These are phyloP conservation scores for Cossypha niveicapilla DNA, from an alignment of 2,797 vertebrate genomes.

Conservation along the genomic window DNA sequence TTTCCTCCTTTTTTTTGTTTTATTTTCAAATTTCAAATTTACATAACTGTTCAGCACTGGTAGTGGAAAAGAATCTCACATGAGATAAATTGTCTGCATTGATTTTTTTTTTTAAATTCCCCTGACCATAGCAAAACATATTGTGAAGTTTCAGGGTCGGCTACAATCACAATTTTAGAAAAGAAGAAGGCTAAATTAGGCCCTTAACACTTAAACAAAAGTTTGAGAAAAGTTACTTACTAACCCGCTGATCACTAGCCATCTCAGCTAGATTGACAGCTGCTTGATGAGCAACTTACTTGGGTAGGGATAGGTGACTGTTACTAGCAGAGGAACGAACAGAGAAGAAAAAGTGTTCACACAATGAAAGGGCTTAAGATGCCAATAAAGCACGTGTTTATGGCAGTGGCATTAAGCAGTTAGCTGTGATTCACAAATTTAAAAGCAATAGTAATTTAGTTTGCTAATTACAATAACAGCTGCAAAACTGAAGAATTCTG, in stretches of 20 bases:
- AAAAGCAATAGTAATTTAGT: neutral
- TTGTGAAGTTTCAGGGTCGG: neutral
- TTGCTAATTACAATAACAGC: constrained; percentile 21
- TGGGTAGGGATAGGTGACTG: neutral
- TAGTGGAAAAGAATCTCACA: neutral
- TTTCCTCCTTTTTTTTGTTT: neutral
- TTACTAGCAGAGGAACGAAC: neutral
- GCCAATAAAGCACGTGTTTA: neutral
- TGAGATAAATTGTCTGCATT: neutral
- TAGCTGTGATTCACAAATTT: neutral
- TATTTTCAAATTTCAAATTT: neutral
- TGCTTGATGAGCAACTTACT: neutral
- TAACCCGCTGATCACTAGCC: neutral
- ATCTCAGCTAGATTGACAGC: neutral
- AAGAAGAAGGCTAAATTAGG: neutral
- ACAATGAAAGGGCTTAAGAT: neutral
- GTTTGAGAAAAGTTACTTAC: neutral
- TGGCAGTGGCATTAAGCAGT: neutral
- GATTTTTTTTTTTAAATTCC: neutral
- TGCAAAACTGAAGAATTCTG: constrained; percentile 4
- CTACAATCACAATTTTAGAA: neutral
- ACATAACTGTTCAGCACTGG: neutral
- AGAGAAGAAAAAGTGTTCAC: neutral
- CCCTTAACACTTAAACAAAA: neutral
- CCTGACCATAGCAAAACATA: neutral